Evolutionary conservation across 2,888 invertebrate genomes (phyloP).

Genomic region (Crocallis elinguaria): DNA sequence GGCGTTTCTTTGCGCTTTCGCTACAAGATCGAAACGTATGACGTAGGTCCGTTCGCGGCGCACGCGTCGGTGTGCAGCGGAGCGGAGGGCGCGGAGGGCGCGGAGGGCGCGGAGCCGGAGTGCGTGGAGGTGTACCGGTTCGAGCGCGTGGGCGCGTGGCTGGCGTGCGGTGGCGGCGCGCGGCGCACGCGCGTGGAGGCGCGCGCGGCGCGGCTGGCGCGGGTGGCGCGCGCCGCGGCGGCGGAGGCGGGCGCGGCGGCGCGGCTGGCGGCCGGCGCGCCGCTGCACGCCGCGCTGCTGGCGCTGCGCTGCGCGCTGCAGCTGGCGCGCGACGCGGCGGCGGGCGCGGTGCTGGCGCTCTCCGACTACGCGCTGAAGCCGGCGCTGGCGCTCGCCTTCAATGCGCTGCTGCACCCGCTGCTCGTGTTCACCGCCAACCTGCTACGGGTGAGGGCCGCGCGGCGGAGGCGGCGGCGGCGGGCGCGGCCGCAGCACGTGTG

Average conservation of each 20-base stretch:
- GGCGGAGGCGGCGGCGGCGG: no score
- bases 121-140: conserved; percentile 67
- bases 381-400: conserved; percentile 87
- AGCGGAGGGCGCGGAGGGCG: neutral
- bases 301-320: conserved; percentile 68
- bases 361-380: conserved; percentile 90
- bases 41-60: neutral
- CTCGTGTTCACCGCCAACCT: conserved; percentile 79
- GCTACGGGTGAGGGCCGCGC: conserved; percentile 57
- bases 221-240: conserved; percentile 39
- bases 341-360: conserved; percentile 48
- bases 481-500: conserved; percentile 86
- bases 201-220: conserved; percentile 37
- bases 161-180: conserved; percentile 37
- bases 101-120: conserved; percentile 43
- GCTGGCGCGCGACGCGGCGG: conserved; percentile 45
- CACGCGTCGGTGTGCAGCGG: neutral
- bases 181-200: conserved; percentile 38
- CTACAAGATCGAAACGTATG: neutral
- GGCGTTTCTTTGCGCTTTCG: neutral
- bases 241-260: conserved; percentile 46
- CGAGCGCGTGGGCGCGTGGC: conserved; percentile 49
- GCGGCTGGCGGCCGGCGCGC: conserved; percentile 85
- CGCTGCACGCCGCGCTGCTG: conserved; percentile 85
- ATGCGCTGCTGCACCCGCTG: conserved; percentile 88